Base-by-base conservation (phyloP, 2,888 invertebrate genomes). In the Venusia cambrica region DNA sequence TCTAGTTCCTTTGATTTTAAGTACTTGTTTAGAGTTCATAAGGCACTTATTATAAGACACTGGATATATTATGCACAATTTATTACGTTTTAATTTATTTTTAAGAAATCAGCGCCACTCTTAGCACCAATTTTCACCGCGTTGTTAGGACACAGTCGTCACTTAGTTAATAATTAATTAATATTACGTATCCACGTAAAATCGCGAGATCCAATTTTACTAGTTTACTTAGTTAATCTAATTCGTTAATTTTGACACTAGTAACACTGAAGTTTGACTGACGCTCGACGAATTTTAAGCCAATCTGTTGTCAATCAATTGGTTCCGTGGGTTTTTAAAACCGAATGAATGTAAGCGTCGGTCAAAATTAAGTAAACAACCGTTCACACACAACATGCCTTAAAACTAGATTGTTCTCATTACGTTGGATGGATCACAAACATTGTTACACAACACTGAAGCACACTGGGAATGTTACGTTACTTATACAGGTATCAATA, bases 381-480 rank as follows among this genome's bases (percentile, higher is more conserved):
- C 60, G 58, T 48, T 67, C 67, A 74, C 70, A 77, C 83, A 84
- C 77, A 31, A 71, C 63, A 84, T 87, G 85, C 85, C 77, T 78
- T 80, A 83, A 54, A 56, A 54, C 62, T 77, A 79, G 66, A 40
- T 31, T 58, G 61, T 60, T 74, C 59, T 69, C 70, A 73, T 71
- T 75, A 75, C 66, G 64, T 71, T 78, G 79, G 78, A 85, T 84
- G 79, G 84, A 83, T 80, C 84, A 84, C 85, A 84, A 83, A 80
- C 80, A 78, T n/a, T 79, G 79, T 84, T 83, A 34, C 26, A 79
- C 69, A 60, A 75, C 74, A 83, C 73, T 73, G 71, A 83, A 83
- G 80, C 83, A 83, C 72, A 83, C 81, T 74, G 75, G 85, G 83
- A 84, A 87, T 85, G 85, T 85, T 79, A 79, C 68, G 78, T 76